Percentiles rank a stretch among this genome's conserved stretches.
These are phyloP conservation scores for Microvelia longipes DNA, from an alignment of 1,140 invertebrate species.

Conservation along the genomic window DNA sequence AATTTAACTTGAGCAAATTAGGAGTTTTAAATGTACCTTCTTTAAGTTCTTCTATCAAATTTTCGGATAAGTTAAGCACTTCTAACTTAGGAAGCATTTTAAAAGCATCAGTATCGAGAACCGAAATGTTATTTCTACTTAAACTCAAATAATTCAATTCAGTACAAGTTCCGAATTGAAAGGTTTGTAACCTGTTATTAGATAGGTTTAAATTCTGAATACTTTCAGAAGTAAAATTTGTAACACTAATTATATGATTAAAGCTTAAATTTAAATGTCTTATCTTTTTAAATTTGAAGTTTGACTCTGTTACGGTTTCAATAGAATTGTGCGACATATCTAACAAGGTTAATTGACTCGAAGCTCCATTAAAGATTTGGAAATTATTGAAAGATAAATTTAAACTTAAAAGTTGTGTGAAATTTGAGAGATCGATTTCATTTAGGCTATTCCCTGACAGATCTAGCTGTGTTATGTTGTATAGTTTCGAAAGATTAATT, in stretches of 20 bases:
- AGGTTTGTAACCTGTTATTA: constrained; percentile 7
- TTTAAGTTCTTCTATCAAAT: constrained; percentile 32
- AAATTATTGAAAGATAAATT: constrained; percentile 11
- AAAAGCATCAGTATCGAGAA: neutral
- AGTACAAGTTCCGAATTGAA: constrained; percentile 6
- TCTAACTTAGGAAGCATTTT: constrained; percentile 14
- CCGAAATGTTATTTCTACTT: constrained; percentile 8
- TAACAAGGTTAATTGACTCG: constrained; percentile 3
- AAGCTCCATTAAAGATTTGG: constrained; percentile 4
- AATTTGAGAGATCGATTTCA: neutral
- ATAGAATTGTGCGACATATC: constrained; percentile 13
- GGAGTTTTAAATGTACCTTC: constrained; percentile 35
- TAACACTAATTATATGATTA: constrained; percentile 8
- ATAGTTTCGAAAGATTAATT: constrained; percentile 5
- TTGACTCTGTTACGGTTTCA: neutral
- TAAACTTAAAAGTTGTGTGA: constrained; percentile 2
- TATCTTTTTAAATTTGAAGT: constrained; percentile 6
- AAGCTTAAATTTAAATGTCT: constrained; percentile 7
- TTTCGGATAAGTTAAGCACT: constrained; percentile 32
- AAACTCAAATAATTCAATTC: constrained; percentile 8
- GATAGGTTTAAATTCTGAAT: constrained; percentile 9
- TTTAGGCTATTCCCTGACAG: constrained; percentile 8
- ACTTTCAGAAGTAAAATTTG: constrained; percentile 5
- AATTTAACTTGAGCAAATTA: constrained; percentile 36
- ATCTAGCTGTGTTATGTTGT: constrained; percentile 6